phyloP scores from a whole-genome alignment of 2,113 vertebrate genomes.

The Merops nubicus region DNA sequence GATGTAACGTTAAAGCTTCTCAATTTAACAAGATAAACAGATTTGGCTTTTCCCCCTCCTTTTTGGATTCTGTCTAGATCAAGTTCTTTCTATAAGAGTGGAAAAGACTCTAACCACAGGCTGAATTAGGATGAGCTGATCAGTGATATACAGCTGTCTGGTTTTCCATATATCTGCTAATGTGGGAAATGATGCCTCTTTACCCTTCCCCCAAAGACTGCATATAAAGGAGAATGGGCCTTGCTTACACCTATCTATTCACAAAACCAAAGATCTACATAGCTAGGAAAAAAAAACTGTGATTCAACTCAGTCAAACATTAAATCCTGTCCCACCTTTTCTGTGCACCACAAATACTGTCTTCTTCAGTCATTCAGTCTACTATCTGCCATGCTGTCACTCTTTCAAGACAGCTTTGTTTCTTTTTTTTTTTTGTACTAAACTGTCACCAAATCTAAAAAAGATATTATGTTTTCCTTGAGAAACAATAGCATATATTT shows the following conservation, averaged over 20 bases:
- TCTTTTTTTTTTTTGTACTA: not conserved
- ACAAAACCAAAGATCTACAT: fast-evolving
- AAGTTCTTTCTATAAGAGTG: not conserved
- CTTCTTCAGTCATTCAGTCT: not conserved
- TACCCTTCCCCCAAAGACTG: not conserved
- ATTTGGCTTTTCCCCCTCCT: not conserved
- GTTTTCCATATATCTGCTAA: not conserved
- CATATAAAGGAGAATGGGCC: not conserved
- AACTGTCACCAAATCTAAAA: not conserved
- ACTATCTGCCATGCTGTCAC: fast-evolving
- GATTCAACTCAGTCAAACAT: not conserved
- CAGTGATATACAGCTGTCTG: not conserved
- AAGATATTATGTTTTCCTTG: not conserved
- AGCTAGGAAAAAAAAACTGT: not conserved
- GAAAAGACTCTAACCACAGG: not conserved
- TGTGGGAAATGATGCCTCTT: not conserved
- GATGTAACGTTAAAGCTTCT: not conserved
- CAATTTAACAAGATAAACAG: not conserved
- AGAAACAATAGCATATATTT: not conserved
- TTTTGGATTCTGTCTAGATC: not conserved
- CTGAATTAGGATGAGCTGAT: not conserved
- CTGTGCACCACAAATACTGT: fast-evolving
- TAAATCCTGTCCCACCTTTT: not conserved
- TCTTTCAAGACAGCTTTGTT: not conserved
- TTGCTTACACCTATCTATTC: not conserved